Evolutionary conservation across 2,888 invertebrate genomes (phyloP).

Genomic region (Ectobius pallidus): DNA sequence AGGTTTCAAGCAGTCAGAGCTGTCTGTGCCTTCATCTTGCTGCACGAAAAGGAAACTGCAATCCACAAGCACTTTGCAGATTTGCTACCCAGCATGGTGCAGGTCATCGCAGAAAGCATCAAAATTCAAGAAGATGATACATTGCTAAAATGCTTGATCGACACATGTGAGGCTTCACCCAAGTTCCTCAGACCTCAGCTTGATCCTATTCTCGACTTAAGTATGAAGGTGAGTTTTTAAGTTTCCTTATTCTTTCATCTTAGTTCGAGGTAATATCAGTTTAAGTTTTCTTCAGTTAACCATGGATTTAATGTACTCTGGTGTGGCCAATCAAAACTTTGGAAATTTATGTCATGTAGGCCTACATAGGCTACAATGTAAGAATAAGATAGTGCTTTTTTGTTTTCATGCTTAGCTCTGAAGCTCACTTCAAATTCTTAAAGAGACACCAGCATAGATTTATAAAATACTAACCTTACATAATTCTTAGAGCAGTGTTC

Average conservation of each 20-base stretch:
- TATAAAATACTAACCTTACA: no score
- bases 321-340: no score
- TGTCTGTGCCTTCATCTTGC: slow-evolving; percentile 84
- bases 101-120: slow-evolving; percentile 81
- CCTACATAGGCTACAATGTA: no score
- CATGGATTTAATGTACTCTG: no score
- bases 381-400: no score
- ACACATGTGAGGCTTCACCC: slow-evolving; percentile 91
- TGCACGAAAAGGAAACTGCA: slow-evolving; percentile 92
- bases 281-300: no score
- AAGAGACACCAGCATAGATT: no score
- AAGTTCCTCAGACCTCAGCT: slow-evolving; percentile 90
- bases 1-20: slow-evolving; percentile 84
- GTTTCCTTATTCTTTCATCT: not conserved
- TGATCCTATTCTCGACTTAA: slow-evolving; percentile 83
- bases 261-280: no score
- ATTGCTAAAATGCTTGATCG: slow-evolving; percentile 90
- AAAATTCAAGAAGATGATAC: slow-evolving; percentile 88
- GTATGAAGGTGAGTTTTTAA: slow-evolving; percentile 70
- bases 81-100: slow-evolving; percentile 77
- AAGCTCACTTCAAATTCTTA: no score
- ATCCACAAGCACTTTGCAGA: slow-evolving; percentile 90
- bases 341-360: no score
- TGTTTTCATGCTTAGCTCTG: no score
- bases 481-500: no score